Evolutionary conservation across 1,140 invertebrate species (phyloP).

Genomic region (Spodoptera litura): DNA sequence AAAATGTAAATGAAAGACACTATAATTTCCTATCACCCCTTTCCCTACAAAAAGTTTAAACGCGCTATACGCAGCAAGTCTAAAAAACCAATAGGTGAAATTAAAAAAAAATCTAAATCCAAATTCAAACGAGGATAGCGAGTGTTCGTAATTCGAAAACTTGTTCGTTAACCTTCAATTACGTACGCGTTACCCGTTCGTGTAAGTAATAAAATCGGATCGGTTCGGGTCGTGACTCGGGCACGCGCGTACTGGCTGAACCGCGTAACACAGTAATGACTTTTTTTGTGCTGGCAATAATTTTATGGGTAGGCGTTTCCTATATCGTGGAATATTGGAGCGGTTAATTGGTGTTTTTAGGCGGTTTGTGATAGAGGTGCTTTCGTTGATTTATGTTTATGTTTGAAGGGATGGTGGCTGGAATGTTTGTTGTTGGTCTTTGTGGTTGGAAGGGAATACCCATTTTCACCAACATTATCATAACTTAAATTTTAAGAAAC

Average conservation of each 20-base stretch:
- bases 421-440: not conserved
- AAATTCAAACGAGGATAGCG: slow-evolving; percentile 1
- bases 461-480: too few relatives aligned
- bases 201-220: slow-evolving; percentile 43
- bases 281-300: slow-evolving; percentile 37
- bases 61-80: too few relatives aligned
- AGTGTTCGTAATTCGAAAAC: slow-evolving; percentile 14
- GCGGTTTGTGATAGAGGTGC: not conserved
- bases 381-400: slow-evolving; percentile 10
- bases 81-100: too few relatives aligned
- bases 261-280: slow-evolving; percentile 53
- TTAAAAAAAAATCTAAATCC: slow-evolving; percentile 4
- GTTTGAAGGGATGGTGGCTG: not conserved
- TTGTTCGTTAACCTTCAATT: slow-evolving; percentile 46
- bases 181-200: slow-evolving; percentile 33
- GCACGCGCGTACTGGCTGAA: slow-evolving; percentile 42
- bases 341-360: slow-evolving; percentile 29
- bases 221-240: slow-evolving; percentile 47
- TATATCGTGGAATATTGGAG: slow-evolving; percentile 31
- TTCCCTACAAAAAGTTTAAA: too few relatives aligned
- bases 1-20: too few relatives aligned
- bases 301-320: slow-evolving; percentile 50
- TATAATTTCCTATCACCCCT: too few relatives aligned
- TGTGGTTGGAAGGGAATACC: too few relatives aligned
- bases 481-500: too few relatives aligned